phyloP scores from a whole-genome alignment of 2,797 vertebrate species.

The Pipistrellus pygmaeus region DNA sequence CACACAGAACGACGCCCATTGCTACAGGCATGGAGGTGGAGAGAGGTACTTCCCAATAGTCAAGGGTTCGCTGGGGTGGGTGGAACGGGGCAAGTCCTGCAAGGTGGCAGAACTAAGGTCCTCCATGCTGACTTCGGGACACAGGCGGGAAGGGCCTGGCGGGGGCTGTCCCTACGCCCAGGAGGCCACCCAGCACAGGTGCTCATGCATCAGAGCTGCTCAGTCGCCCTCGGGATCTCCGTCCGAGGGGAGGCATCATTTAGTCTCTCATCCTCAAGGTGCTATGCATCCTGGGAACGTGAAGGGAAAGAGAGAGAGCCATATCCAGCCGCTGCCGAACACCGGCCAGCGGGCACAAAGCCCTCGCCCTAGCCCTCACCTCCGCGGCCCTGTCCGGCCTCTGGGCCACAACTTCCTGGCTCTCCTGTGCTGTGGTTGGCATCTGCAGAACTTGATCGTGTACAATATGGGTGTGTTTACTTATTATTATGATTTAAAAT shows the following conservation, averaged over 20 bases:
- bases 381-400: not conserved
- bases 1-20: not conserved
- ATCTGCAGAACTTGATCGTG: not conserved
- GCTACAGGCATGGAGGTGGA: not conserved
- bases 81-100: not conserved
- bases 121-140: constrained; percentile 64
- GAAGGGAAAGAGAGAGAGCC: constrained; percentile 76
- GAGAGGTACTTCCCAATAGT: not conserved
- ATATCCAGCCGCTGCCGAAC: constrained; percentile 57
- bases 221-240: constrained; percentile 78
- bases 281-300: constrained; percentile 78
- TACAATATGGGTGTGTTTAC: not conserved
- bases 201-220: constrained; percentile 75
- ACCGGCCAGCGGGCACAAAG: constrained; percentile 50
- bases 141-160: constrained; percentile 40
- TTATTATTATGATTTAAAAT: no score
- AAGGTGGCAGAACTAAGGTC: constrained; percentile 49
- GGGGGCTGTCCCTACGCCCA: constrained; percentile 42
- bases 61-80: not conserved
- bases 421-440: not conserved
- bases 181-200: constrained; percentile 41
- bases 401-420: no score
- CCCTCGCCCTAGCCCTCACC: not conserved
- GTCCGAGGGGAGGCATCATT: constrained; percentile 71
- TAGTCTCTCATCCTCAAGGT: constrained; percentile 77